Evolutionary conservation across 2,888 invertebrate species (phyloP).

Genomic region (Meiosimyza platycephala): DNA sequence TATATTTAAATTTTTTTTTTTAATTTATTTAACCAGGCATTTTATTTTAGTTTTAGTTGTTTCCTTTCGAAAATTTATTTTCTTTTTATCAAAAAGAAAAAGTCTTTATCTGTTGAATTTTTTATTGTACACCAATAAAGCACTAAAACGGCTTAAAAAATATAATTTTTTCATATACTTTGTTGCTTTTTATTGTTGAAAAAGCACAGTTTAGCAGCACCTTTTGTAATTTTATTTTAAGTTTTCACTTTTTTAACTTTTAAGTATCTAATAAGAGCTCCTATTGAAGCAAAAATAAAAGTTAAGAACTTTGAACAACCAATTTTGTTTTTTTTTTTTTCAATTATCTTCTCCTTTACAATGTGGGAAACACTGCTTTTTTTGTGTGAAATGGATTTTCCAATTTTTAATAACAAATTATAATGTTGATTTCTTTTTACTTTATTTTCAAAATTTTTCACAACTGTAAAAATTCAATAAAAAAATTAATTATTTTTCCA

Average conservation of each 20-base stretch:
- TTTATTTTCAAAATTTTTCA: too few relatives aligned
- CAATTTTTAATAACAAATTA: too few relatives aligned
- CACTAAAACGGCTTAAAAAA: slow-evolving; percentile 52
- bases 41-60: background rate
- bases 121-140: slow-evolving; percentile 49
- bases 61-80: background rate
- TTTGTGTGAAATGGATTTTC: too few relatives aligned
- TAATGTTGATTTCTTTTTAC: too few relatives aligned
- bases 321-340: slow-evolving; percentile 35
- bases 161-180: slow-evolving; percentile 8
- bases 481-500: background rate
- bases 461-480: too few relatives aligned
- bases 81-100: background rate
- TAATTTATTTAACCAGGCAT: background rate
- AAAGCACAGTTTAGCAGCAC: slow-evolving; percentile 23
- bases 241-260: too few relatives aligned
- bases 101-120: slow-evolving; percentile 8
- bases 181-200: slow-evolving; percentile 9
- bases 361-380: too few relatives aligned
- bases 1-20: background rate
- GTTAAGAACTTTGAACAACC: slow-evolving; percentile 42
- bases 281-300: slow-evolving; percentile 11
- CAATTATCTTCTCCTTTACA: background rate
- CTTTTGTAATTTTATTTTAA: slow-evolving; percentile 30
- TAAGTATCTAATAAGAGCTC: slow-evolving; percentile 41